phyloP scores from a whole-genome alignment of 2,888 invertebrate genomes.

The Lasioglossum malachurum region DNA sequence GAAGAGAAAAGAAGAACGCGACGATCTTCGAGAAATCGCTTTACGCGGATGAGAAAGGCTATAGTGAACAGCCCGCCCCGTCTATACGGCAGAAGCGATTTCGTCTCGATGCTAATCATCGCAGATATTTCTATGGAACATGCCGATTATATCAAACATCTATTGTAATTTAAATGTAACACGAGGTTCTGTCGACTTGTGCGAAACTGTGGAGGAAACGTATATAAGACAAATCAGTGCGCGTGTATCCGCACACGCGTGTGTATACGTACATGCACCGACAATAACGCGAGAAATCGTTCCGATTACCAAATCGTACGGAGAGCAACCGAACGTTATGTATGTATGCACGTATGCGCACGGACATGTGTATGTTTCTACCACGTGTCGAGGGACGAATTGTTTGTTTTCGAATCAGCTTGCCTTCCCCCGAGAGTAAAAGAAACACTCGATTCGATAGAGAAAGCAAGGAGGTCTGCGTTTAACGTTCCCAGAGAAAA shows the following conservation, averaged over 20 bases:
- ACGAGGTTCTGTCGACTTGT: constrained; percentile 31
- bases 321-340: neutral
- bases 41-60: neutral
- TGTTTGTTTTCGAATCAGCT: neutral
- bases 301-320: neutral
- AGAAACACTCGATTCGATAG: neutral
- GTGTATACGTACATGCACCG: constrained; percentile 3
- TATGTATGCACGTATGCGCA: constrained; percentile 3
- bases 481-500: constrained; percentile 19
- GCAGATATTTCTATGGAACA: constrained; percentile 73
- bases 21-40: constrained; percentile 62
- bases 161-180: constrained; percentile 63
- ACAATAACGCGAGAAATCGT: neutral
- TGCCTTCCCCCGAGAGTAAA: neutral
- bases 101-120: constrained; percentile 66
- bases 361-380: neutral
- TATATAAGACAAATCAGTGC: constrained; percentile 19
- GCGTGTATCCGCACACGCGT: constrained; percentile 6
- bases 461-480: neutral
- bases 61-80: neutral
- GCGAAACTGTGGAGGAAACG: constrained; percentile 16
- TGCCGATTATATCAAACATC: constrained; percentile 78
- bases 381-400: neutral
- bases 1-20: constrained; percentile 49
- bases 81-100: constrained; percentile 25